phyloP scores from a whole-genome alignment of 1,140 invertebrate species.

The Nasonia vitripennis region DNA sequence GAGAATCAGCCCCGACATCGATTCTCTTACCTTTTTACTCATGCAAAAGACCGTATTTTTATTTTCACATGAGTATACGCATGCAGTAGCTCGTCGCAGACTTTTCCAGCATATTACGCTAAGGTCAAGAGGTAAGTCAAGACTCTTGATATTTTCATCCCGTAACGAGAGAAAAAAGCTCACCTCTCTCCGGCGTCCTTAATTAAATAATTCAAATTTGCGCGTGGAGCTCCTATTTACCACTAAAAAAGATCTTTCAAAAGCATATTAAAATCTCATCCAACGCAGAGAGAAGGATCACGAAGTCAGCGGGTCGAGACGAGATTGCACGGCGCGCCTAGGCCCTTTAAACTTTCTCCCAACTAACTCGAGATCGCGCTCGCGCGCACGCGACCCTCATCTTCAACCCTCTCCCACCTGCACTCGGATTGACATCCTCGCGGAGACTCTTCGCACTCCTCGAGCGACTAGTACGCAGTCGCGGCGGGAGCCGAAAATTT shows the following conservation, averaged over 20 bases:
- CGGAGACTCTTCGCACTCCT: not conserved
- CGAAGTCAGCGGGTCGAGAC: slow-evolving; percentile 7
- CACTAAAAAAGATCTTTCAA: not conserved
- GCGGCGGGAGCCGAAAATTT: not conserved
- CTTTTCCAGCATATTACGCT: too few relatives aligned
- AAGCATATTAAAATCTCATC: slow-evolving; percentile 11
- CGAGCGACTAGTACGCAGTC: not conserved
- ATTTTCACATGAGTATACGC: too few relatives aligned
- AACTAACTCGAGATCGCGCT: not conserved
- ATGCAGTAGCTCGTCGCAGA: too few relatives aligned
- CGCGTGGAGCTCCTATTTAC: too few relatives aligned
- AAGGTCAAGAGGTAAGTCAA: not conserved
- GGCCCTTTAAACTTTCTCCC: slow-evolving; percentile 2
- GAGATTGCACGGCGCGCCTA: not conserved
- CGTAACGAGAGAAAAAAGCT: not conserved
- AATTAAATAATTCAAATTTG: too few relatives aligned
- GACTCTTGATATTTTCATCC: too few relatives aligned
- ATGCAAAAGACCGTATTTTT: not conserved
- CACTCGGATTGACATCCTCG: slow-evolving; percentile 16
- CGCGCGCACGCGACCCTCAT: not conserved
- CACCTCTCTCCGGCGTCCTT: too few relatives aligned
- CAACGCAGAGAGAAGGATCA: not conserved
- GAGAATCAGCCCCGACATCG: not conserved
- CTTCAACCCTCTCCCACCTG: not conserved
- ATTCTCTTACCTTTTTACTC: not conserved